phyloP scores from a whole-genome alignment of 2,888 invertebrate species.

The Rotaria macrura region DNA sequence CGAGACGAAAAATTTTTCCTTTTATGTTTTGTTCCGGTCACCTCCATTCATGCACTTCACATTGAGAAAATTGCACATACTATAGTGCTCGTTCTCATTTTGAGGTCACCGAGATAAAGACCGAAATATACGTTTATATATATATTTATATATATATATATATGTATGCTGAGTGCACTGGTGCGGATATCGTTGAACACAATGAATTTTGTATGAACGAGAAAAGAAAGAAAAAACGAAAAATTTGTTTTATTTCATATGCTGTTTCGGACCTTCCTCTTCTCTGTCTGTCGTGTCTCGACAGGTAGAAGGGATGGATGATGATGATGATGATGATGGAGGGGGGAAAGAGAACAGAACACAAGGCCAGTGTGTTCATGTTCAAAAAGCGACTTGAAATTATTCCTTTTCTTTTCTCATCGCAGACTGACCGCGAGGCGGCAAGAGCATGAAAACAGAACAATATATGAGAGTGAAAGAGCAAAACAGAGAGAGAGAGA shows the following conservation, averaged over 20 bases:
- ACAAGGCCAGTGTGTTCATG: neutral
- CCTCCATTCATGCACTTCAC: constrained; percentile 7
- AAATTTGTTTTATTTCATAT: constrained; percentile 5
- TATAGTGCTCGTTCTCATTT: constrained; percentile 6
- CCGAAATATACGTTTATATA: neutral
- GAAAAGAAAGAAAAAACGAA: constrained; percentile 12
- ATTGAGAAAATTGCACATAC: constrained; percentile 12
- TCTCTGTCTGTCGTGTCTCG: constrained; percentile 12
- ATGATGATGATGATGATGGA: neutral
- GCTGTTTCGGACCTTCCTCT: constrained; percentile 8
- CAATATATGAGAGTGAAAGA: neutral
- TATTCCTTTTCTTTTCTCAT: constrained; percentile 12
- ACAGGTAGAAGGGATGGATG: neutral
- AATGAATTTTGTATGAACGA: neutral
- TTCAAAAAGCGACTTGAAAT: constrained; percentile 3
- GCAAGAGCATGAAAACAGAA: neutral
- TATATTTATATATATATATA: neutral
- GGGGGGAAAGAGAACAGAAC: neutral
- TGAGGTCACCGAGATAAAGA: constrained; percentile 15
- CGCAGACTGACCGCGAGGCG: neutral
- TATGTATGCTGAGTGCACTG: neutral
- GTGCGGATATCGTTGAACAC: constrained; percentile 12
- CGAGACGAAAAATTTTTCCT: neutral
- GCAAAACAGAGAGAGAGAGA: neutral
- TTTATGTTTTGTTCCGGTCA: constrained; percentile 7